Evolutionary conservation across 2,113 vertebrate species (phyloP).

Genomic region (Ciconia maguari): DNA sequence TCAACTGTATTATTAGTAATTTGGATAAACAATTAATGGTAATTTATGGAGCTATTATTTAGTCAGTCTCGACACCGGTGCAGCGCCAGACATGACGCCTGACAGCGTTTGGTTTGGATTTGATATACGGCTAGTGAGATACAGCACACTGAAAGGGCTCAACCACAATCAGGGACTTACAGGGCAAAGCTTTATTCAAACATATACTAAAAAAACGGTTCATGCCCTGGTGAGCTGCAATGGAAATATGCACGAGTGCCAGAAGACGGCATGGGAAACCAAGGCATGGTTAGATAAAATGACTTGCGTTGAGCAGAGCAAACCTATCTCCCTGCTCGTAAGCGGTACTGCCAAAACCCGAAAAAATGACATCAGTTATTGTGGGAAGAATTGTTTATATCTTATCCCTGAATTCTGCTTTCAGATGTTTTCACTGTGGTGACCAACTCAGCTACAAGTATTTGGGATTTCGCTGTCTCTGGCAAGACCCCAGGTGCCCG

Average conservation of each 20-base stretch:
- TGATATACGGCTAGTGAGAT: background rate
- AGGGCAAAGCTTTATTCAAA: background rate
- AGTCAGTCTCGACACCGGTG: background rate
- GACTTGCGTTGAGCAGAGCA: accelerated
- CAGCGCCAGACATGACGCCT: background rate
- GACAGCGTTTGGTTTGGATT: background rate
- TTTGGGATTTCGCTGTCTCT: background rate
- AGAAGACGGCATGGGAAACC: background rate
- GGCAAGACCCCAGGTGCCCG: background rate
- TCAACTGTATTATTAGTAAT: background rate
- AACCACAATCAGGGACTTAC: accelerated
- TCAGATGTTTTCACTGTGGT: background rate
- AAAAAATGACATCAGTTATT: background rate
- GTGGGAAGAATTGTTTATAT: background rate
- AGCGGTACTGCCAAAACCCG: background rate
- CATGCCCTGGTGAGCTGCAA: background rate
- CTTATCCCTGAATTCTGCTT: background rate
- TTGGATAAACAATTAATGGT: background rate
- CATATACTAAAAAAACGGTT: background rate
- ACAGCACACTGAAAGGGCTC: background rate
- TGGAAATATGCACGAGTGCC: background rate
- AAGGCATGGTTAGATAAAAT: background rate
- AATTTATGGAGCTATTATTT: background rate
- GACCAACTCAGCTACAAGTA: background rate
- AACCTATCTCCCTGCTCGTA: background rate